phyloP scores from a whole-genome alignment of 2,797 vertebrate genomes.

The Erethizon dorsatum region DNA sequence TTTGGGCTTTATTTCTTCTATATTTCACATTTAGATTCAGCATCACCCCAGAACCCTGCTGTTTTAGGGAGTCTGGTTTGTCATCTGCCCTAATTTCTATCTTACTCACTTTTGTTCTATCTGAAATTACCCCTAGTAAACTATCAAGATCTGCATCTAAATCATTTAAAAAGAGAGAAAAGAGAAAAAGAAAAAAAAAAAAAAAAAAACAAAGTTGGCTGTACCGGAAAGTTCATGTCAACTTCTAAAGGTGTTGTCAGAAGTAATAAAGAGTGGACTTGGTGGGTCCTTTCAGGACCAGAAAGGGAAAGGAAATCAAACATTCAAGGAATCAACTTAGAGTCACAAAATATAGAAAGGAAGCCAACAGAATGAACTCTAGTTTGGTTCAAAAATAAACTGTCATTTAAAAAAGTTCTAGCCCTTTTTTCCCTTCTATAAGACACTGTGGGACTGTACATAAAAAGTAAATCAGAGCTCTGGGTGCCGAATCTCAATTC shows the following conservation, averaged over 20 bases:
- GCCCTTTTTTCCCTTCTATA: not conserved
- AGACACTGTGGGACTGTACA: constrained; percentile 34
- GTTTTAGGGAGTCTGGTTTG: not conserved
- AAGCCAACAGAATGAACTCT: constrained; percentile 61
- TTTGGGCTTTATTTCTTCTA: constrained; percentile 4
- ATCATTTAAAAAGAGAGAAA: not conserved
- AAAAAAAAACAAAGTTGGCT: constrained; percentile 32
- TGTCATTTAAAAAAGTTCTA: not conserved
- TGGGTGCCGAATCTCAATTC: constrained; percentile 74
- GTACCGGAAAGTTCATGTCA: constrained; percentile 52
- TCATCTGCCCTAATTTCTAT: not conserved
- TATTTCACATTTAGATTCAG: not conserved
- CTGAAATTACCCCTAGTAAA: constrained; percentile 51
- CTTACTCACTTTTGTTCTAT: not conserved
- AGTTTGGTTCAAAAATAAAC: constrained; percentile 71
- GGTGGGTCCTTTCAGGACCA: constrained; percentile 46
- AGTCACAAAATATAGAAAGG: constrained; percentile 52
- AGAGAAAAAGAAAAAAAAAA: not conserved
- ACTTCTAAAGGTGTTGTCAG: constrained; percentile 75
- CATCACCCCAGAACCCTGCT: not conserved
- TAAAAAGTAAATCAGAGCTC: constrained; percentile 38
- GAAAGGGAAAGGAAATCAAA: constrained; percentile 73
- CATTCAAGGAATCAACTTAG: constrained; percentile 63
- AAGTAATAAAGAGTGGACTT: constrained; percentile 65
- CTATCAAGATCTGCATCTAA: not conserved